Conservation (phyloP, 2,888 invertebrate species). For the Uropetala carovei region DNA sequence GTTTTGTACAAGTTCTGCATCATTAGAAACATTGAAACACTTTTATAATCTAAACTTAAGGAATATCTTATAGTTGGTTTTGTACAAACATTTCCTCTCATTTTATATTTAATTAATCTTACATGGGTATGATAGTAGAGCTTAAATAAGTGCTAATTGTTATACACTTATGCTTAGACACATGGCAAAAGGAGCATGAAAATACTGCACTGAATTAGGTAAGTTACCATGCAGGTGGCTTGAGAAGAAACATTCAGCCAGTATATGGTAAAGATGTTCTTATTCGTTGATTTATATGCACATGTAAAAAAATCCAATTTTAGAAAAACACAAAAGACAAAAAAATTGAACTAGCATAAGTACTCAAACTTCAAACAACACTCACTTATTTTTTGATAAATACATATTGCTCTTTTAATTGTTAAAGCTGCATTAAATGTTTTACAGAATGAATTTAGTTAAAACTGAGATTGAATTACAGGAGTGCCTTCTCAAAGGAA, state of each 20-base stretch:
- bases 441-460: not conserved
- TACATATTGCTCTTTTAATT: not conserved
- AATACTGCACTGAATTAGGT: constrained; percentile 36
- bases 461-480: not conserved
- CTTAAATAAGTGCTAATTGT: not conserved
- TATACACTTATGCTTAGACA: constrained; percentile 9
- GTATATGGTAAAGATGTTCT: not conserved
- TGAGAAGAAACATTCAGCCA: not conserved
- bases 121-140: not conserved
- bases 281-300: not conserved
- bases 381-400: not conserved
- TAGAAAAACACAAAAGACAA: not conserved
- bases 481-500: not conserved
- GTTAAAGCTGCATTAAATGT: not conserved
- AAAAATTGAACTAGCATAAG: not conserved
- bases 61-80: not conserved
- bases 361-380: not conserved
- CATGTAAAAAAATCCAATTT: not conserved
- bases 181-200: not conserved
- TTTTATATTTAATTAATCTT: not conserved
- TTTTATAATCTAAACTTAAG: not conserved
- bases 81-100: constrained; percentile 33
- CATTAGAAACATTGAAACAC: not conserved
- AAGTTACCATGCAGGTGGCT: constrained; percentile 7
- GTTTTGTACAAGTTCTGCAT: constrained; percentile 21